Base-by-base conservation (phyloP, 2,797 vertebrate genomes). In the Sebastes oblongus region DNA sequence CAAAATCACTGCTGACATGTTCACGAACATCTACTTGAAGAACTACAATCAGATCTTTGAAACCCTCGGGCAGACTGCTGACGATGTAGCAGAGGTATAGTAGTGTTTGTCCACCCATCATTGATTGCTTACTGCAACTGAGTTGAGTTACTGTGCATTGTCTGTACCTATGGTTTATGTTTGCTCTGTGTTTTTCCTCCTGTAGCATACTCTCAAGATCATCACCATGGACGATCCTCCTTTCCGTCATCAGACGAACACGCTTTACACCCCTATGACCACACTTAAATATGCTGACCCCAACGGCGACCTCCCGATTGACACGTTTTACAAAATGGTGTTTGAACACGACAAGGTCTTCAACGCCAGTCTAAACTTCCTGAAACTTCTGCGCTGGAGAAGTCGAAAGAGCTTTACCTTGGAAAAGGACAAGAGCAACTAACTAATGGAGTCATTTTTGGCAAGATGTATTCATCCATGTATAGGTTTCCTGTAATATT, bases 271-370 rank as follows among this genome's bases (percentile, higher is more conserved):
- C 8, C 97, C 97, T 0, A 96, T 97, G 95, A 97, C 97, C 78
- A 97, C 96, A 1, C 93, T 98, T 14, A 97, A 97, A 82, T 97
- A 97, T 0, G 96, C 96, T 3, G 97, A 98, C 86, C 96, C 96
- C 20, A 95, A 92, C 2, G 96, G 96, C n/a, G 96, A 97, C 78
- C 95, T 97, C 29, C 95, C 96, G 7, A 96, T 97, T 12, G 96
- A 97, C 39, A 96, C 91, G 10, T 97, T 98, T 93, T 97, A 97
- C 91, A 97, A 97, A 88, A 96, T 96, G 96, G 95, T 97, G 84
- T 97, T 98, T 85, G 96, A 97, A 70, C 96, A 97, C 1, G 96
- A 97, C 87, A 97, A 96, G 86, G 89, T 98, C 78, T 98, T 97
- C 92, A 97, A 90, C 6, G 96, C 96, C 80, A 97, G 96, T 77